Conservation (phyloP, 1,140 invertebrate genomes). For the Rhopalosiphum maidis region DNA sequence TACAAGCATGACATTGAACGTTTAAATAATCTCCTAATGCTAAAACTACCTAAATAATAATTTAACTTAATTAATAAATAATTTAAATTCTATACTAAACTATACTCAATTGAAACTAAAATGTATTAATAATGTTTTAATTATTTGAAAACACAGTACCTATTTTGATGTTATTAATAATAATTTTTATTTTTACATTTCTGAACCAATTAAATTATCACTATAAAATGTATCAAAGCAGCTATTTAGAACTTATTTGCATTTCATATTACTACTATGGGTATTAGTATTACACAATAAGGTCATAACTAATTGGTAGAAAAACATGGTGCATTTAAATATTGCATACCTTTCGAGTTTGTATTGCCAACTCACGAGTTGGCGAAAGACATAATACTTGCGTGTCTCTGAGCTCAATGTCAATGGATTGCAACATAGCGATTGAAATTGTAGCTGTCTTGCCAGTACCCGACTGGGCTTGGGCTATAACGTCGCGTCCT, state of each 20-base stretch:
- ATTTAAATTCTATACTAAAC: neutral
- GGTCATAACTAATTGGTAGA: neutral
- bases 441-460: constrained; percentile 99
- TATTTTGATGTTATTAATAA: neutral
- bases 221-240: no score
- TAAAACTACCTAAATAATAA: constrained; percentile 76
- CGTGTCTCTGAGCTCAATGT: constrained; percentile 92
- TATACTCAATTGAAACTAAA: neutral
- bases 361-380: constrained; percentile 94
- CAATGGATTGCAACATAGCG: constrained; percentile 90
- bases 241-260: no score
- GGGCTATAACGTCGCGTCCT: constrained; percentile 96
- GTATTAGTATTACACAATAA: neutral
- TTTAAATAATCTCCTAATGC: constrained; percentile 99
- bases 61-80: neutral
- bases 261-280: no score
- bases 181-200: neutral
- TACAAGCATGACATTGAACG: constrained; percentile 98
- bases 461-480: constrained; percentile 98
- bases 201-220: no score
- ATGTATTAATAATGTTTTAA: neutral
- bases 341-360: constrained; percentile 89
- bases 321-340: neutral
- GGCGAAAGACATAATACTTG: constrained; percentile 96
- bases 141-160: neutral